Base-by-base conservation (phyloP, 2,888 invertebrate genomes). In the Eudemis profundana region DNA sequence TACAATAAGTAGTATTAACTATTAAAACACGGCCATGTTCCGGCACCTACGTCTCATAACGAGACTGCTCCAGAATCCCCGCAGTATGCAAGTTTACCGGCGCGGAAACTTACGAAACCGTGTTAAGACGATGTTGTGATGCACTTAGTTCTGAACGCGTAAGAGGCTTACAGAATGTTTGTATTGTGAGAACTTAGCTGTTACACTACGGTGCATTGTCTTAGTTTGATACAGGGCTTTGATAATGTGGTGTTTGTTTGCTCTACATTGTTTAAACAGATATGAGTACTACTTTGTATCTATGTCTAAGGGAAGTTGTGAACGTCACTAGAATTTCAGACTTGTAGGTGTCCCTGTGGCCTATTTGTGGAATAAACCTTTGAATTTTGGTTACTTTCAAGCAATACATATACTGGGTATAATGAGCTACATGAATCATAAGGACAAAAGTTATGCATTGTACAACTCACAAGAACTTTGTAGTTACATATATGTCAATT, bases 161-260 rank as follows among this genome's bases (percentile, higher is more conserved):
- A 56, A 51, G 44, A 42, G 56, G 49, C 44, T 44, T 50, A 8
- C 50, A 61, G 17, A 44, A 51, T 67, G 67, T 61, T 57, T 59
- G 56, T 38, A 23, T 46, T 65, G 17, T 57, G 3, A 19, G 44
- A 53, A 65, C 65, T 60, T 53, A 47, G 60, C 44, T 8, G 46
- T 36, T 17, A 3, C n/a, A 42, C 56, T 56, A 38, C 40, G 8
- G 15, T 36, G 63, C 36, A 42, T 36, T 64, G 42, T 50, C 14
- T 50, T 57, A 17, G 21, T 40, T 49, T 38, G 27, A 14, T 19
- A 60, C 12, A 10, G 5, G 17, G 38, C 38, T 23, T 10, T 53
- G 53, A 38, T 21, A 53, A 19, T 19, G 3, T 38, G 19, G n/a
- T 38, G n/a, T 38, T 21, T 47, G 17, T 50, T 50, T 29, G 27